Evolutionary conservation across 2,888 invertebrate species (phyloP).

Genomic region (Aproaerema taeniolella): DNA sequence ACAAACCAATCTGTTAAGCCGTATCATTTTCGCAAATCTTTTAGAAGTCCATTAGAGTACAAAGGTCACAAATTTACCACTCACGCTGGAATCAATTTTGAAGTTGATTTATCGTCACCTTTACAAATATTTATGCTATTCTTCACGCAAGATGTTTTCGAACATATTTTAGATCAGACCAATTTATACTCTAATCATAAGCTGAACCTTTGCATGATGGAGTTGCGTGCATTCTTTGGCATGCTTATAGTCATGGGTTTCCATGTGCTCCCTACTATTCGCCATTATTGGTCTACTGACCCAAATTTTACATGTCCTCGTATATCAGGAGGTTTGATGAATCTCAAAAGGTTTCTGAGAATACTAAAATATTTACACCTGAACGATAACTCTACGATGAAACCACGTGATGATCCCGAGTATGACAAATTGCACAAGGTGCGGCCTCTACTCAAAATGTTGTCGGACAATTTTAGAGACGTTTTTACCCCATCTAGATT

Average conservation of each 20-base stretch:
- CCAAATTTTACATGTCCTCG: neutral
- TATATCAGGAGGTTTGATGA: neutral
- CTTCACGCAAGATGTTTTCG: neutral
- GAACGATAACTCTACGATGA: slow-evolving; percentile 3
- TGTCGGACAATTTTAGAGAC: slow-evolving; percentile 1
- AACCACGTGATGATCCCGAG: neutral
- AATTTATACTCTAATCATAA: neutral
- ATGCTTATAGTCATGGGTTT: neutral
- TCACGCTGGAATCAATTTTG: neutral
- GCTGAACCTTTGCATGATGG: too few relatives aligned
- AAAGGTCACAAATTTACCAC: neutral
- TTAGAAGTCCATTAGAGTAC: too few relatives aligned
- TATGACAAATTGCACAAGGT: slow-evolving; percentile 4
- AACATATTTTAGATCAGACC: neutral
- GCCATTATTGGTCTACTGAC: neutral
- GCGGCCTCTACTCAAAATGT: neutral
- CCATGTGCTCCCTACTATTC: neutral
- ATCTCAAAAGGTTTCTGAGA: neutral
- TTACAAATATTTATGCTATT: slow-evolving; percentile 1
- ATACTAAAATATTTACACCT: neutral
- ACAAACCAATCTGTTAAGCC: too few relatives aligned
- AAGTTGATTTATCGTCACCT: neutral
- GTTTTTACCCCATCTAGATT: neutral
- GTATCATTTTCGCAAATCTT: too few relatives aligned
- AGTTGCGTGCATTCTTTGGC: neutral